Conservation (phyloP, 2,797 vertebrate genomes). For the Phataginus tetradactyla region DNA sequence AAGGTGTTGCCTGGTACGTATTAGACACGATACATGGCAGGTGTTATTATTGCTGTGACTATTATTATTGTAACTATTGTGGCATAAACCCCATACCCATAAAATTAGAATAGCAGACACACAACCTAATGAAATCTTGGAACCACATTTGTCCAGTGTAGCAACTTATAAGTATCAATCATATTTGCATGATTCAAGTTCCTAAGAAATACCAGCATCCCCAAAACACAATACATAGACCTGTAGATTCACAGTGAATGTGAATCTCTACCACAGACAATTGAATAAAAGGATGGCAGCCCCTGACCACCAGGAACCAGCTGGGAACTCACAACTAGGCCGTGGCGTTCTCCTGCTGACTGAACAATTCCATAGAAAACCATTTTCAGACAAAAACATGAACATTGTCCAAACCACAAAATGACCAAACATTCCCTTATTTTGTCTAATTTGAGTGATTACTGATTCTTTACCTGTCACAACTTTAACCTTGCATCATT, state of each 20-base stretch:
- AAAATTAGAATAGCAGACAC: constrained; percentile 27
- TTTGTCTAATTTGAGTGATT: background rate
- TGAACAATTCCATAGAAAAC: background rate
- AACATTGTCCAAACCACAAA: background rate
- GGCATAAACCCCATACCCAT: background rate
- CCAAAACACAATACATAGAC: background rate
- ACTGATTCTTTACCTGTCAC: background rate
- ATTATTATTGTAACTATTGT: background rate
- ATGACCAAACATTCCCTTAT: background rate
- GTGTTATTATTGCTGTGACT: background rate
- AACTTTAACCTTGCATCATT: background rate
- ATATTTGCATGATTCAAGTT: background rate
- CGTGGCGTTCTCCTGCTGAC: background rate
- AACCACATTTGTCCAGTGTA: background rate
- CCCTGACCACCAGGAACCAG: background rate
- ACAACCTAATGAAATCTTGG: background rate
- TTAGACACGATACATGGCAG: background rate
- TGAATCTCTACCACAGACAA: background rate
- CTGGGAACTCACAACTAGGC: background rate
- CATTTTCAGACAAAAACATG: background rate
- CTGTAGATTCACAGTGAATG: background rate
- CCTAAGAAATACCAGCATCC: background rate
- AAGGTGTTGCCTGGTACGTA: background rate
- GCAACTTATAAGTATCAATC: background rate
- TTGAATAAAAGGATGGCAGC: background rate